phyloP scores from a whole-genome alignment of 2,888 invertebrate species.

The Chironomus riparius region DNA sequence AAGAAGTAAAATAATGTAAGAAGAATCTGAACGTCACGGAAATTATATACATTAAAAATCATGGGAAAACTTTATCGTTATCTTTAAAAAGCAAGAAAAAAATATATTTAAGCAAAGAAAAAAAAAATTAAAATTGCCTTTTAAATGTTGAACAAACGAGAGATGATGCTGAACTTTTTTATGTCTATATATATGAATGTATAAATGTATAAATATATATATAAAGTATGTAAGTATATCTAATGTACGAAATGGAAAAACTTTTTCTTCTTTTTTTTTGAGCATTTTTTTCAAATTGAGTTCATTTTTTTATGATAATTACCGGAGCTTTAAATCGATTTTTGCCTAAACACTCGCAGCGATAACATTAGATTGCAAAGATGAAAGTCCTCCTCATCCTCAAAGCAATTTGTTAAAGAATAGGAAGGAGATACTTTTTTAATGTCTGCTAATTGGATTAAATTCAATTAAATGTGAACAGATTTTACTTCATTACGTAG shows the following conservation, averaged over 20 bases:
- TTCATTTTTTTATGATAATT: not conserved
- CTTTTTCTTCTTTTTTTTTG: not conserved
- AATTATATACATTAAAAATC: conserved; percentile 13
- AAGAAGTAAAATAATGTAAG: too few relatives aligned
- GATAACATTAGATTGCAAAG: too few relatives aligned
- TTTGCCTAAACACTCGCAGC: not conserved
- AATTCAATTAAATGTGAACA: too few relatives aligned
- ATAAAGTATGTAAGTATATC: too few relatives aligned
- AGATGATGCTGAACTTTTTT: not conserved
- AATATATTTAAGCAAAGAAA: not conserved
- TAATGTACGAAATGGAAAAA: not conserved
- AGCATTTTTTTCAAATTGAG: not conserved
- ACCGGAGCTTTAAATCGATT: not conserved
- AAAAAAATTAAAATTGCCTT: not conserved
- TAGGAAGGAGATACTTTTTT: too few relatives aligned
- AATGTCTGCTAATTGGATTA: too few relatives aligned
- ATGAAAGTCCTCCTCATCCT: too few relatives aligned
- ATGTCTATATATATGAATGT: not conserved
- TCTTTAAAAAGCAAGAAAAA: not conserved
- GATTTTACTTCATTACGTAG: too few relatives aligned
- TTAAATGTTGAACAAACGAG: not conserved
- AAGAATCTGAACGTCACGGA: not conserved
- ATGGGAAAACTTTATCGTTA: conserved; percentile 11
- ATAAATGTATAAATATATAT: too few relatives aligned
- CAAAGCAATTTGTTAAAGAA: too few relatives aligned